These are phyloP conservation scores for Pseudococcus jackbeardsleyi DNA, from an alignment of 2,888 invertebrate genomes.

Conservation along the genomic window DNA sequence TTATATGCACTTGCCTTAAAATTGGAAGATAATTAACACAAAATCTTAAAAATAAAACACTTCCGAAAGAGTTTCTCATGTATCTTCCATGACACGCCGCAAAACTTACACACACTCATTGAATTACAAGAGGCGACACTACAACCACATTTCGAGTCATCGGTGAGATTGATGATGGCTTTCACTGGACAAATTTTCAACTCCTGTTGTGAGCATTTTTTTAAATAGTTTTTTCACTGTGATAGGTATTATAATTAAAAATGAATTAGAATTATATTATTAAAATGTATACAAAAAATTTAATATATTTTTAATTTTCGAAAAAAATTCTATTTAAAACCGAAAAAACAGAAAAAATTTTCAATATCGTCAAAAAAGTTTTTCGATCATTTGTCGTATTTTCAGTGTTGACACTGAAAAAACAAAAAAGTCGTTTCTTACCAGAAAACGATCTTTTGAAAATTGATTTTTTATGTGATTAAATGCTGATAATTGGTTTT, in stretches of 20 bases:
- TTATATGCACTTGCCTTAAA: background rate
- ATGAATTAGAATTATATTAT: background rate
- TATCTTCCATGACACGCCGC: slow-evolving; percentile 37
- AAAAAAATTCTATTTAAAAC: background rate
- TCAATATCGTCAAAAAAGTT: background rate
- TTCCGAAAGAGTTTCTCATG: background rate
- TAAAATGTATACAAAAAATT: background rate
- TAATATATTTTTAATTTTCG: background rate
- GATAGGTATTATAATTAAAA: background rate
- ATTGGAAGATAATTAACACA: background rate
- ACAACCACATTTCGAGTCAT: slow-evolving; percentile 18
- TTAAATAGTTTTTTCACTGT: background rate
- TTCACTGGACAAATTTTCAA: background rate
- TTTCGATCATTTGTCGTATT: background rate
- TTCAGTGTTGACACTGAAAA: background rate
- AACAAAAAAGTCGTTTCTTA: background rate
- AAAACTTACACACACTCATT: slow-evolving; percentile 43
- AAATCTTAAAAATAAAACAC: slow-evolving; percentile 27
- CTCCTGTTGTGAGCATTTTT: background rate
- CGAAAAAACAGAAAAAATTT: background rate
- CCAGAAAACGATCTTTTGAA: background rate
- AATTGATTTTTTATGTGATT: background rate
- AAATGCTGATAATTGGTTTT: background rate
- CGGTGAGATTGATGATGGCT: background rate
- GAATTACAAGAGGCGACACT: background rate